Conservation (phyloP, 2,888 invertebrate species). For the Panorpa germanica region DNA sequence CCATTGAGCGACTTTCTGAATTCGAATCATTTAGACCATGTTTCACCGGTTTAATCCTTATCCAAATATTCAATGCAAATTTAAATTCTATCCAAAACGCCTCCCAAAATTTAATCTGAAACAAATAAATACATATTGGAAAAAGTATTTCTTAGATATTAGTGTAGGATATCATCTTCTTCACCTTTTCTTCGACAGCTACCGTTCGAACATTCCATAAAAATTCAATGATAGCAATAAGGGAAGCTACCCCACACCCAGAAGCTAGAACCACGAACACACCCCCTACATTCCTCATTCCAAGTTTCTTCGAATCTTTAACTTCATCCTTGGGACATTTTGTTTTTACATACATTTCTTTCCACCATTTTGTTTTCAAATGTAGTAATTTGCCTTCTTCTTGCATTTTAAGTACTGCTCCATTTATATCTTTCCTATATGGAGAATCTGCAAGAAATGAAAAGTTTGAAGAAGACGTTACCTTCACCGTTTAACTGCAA, state of each 20-base stretch:
- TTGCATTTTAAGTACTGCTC: slow-evolving; percentile 76
- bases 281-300: slow-evolving; percentile 41
- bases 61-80: slow-evolving; percentile 30
- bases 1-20: too few species aligned
- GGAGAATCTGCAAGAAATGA: slow-evolving; percentile 38
- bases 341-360: slow-evolving; percentile 33
- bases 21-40: not conserved
- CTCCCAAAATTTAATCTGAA: slow-evolving; percentile 26
- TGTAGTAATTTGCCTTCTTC: slow-evolving; percentile 67
- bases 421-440: slow-evolving; percentile 64
- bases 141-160: too few species aligned
- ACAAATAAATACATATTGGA: too few species aligned
- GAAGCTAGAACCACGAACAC: slow-evolving; percentile 35
- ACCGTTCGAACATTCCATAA: slow-evolving; percentile 33
- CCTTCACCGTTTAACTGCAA: slow-evolving; percentile 1
- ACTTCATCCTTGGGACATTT: slow-evolving; percentile 10
- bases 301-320: slow-evolving; percentile 23
- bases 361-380: slow-evolving; percentile 89
- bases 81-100: slow-evolving; percentile 28
- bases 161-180: slow-evolving; percentile 16
- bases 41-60: slow-evolving; percentile 27
- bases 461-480: slow-evolving; percentile 1
- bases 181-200: slow-evolving; percentile 28
- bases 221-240: slow-evolving; percentile 39
- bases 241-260: slow-evolving; percentile 27